Conservation (phyloP, 2,797 vertebrate genomes). For the Phoebastria nigripes region DNA sequence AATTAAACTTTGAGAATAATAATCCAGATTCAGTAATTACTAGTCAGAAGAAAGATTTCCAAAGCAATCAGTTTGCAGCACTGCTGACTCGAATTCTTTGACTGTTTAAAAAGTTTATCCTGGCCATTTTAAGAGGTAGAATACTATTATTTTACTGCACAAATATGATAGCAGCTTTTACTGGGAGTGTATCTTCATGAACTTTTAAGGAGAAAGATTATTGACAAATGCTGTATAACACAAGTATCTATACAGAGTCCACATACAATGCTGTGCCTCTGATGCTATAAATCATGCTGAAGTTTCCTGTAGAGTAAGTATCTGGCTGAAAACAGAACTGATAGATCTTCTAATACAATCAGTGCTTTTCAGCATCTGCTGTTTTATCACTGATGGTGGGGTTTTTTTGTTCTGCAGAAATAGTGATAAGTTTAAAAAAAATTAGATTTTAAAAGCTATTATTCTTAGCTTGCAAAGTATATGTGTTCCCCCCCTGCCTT, state of each 20-base stretch:
- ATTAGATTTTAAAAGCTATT: neutral
- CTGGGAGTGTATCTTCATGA: neutral
- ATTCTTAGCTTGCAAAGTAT: neutral
- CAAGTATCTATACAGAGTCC: neutral
- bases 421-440: neutral
- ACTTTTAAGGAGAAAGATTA: neutral
- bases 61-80: neutral
- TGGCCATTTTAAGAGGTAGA: neutral
- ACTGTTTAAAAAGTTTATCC: neutral
- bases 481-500: neutral
- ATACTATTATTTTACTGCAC: neutral
- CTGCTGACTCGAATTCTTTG: neutral
- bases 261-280: neutral
- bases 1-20: slow-evolving; percentile 6
- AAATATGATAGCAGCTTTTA: neutral
- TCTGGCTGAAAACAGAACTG: slow-evolving; percentile 23
- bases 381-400: neutral
- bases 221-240: neutral
- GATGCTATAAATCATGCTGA: slow-evolving; percentile 28
- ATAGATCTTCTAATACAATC: neutral
- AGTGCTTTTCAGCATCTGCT: neutral
- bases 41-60: neutral
- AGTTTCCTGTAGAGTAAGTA: slow-evolving; percentile 6
- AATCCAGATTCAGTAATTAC: neutral
- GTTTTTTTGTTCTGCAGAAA: neutral